phyloP scores from a whole-genome alignment of 53 echinoderm and acorn worm species.

The Crossaster papposus region DNA sequence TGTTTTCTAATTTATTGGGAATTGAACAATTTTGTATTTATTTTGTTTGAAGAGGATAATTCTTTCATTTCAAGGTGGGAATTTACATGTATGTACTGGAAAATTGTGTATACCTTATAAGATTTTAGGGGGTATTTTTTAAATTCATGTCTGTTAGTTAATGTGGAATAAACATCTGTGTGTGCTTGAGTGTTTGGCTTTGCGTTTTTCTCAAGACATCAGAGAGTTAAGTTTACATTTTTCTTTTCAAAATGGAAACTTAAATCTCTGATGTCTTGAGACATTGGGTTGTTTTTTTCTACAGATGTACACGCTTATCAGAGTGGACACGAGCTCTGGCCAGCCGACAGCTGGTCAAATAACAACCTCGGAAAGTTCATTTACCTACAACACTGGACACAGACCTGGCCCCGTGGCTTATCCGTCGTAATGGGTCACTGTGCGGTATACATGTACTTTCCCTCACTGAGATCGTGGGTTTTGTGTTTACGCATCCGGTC shows the following conservation, averaged over 20 bases:
- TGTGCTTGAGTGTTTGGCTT: too few species aligned
- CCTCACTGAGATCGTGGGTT: not conserved
- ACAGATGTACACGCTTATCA: not conserved
- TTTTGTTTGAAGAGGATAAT: not conserved
- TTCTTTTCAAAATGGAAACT: too few species aligned
- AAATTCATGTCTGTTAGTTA: too few species aligned
- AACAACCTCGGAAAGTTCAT: conserved; percentile 23
- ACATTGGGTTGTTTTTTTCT: not conserved
- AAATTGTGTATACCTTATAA: not conserved
- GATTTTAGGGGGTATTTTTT: too few species aligned
- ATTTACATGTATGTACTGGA: too few species aligned
- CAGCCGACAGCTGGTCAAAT: conserved; percentile 28
- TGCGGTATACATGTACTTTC: conserved; percentile 46
- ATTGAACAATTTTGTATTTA: not conserved
- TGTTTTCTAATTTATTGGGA: not conserved
- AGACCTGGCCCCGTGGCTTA: conserved; percentile 1
- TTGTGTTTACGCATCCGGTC: conserved; percentile 39
- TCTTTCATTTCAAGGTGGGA: not conserved
- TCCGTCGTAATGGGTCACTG: conserved; percentile 24
- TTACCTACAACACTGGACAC: conserved; percentile 2
- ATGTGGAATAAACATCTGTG: too few species aligned
- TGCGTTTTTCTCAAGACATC: too few species aligned
- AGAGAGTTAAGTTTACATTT: too few species aligned
- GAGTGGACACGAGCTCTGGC: not conserved
- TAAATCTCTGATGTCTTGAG: not conserved